phyloP scores from a whole-genome alignment of 1,140 invertebrate genomes.

The Holcopasites calliopsidis region DNA sequence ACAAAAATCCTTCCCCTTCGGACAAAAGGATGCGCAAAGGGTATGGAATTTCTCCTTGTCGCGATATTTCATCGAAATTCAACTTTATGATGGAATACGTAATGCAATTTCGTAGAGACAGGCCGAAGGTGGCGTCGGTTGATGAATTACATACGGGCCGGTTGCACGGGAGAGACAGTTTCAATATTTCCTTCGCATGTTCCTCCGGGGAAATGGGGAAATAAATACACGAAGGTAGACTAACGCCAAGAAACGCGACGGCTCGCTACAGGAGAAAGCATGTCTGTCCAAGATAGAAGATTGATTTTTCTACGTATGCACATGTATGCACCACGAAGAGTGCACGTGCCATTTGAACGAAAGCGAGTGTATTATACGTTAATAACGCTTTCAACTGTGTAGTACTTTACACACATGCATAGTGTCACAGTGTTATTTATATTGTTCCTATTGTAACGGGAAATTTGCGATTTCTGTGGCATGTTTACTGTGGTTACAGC shows the following conservation, averaged over 20 bases:
- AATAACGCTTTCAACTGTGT: conserved; percentile 17
- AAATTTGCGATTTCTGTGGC: conserved; percentile 24
- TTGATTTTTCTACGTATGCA: conserved; percentile 25
- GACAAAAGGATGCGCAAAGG: too few relatives aligned
- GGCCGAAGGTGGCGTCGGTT: conserved; percentile 5
- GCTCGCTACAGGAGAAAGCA: conserved; percentile 13
- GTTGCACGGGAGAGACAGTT: conserved; percentile 20
- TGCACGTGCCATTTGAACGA: not conserved
- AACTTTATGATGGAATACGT: conserved; percentile 33
- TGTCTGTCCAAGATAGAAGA: conserved; percentile 28
- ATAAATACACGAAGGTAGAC: conserved; percentile 33
- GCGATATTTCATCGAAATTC: conserved; percentile 29
- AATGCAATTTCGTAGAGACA: conserved; percentile 33
- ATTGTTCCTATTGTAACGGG: too few relatives aligned
- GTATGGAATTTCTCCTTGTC: not conserved
- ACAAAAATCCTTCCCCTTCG: too few relatives aligned
- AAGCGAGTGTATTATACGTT: not conserved
- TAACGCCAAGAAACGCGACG: conserved; percentile 26
- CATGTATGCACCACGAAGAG: not conserved
- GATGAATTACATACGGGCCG: conserved; percentile 29
- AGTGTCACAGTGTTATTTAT: not conserved
- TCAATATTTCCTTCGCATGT: not conserved
- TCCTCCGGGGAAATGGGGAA: not conserved
- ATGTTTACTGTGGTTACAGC: too few relatives aligned
- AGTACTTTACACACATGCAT: not conserved